Percentiles rank a stretch among this genome's conserved stretches.
Conservation (phyloP, 2,888 invertebrate species). For the Drosophila longiperda region DNA sequence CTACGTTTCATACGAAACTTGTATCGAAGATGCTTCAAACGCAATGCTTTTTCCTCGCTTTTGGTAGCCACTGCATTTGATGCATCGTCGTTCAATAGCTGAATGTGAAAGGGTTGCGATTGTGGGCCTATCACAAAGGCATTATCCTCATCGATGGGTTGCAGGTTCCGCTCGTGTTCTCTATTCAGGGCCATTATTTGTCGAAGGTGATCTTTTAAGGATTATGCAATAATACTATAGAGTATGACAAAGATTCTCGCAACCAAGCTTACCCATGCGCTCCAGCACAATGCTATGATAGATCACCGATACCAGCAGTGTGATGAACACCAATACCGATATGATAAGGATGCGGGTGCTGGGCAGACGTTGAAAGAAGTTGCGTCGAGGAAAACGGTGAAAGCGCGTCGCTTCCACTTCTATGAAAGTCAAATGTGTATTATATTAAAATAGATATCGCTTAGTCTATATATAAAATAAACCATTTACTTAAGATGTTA, state of each 20-base stretch:
- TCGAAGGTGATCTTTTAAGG: conserved; percentile 61
- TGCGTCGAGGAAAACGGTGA: conserved; percentile 56
- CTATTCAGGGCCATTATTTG: conserved; percentile 64
- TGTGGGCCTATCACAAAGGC: conserved; percentile 42
- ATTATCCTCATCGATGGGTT: conserved; percentile 47
- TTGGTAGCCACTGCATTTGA: conserved; percentile 9
- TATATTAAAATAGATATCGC: not conserved
- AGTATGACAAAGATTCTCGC: not conserved
- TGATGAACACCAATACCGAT: conserved; percentile 62
- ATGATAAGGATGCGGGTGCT: conserved; percentile 64
- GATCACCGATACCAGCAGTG: conserved; percentile 71
- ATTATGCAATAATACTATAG: too few relatives aligned
- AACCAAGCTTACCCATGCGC: conserved; percentile 63
- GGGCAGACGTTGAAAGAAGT: conserved; percentile 37
- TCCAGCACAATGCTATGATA: conserved; percentile 79
- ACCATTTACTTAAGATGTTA: not conserved
- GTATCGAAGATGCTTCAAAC: conserved; percentile 55
- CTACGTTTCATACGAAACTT: conserved; percentile 50
- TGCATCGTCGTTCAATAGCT: conserved; percentile 25
- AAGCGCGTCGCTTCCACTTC: conserved; percentile 64
- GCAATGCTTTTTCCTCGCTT: conserved; percentile 45
- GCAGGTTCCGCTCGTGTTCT: conserved; percentile 41
- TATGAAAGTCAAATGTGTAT: conserved; percentile 23
- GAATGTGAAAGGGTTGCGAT: conserved; percentile 46
- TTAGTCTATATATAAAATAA: not conserved